Base-by-base conservation (phyloP, 92 coral and sea anemone species). In the Pocillopora meandrina region DNA sequence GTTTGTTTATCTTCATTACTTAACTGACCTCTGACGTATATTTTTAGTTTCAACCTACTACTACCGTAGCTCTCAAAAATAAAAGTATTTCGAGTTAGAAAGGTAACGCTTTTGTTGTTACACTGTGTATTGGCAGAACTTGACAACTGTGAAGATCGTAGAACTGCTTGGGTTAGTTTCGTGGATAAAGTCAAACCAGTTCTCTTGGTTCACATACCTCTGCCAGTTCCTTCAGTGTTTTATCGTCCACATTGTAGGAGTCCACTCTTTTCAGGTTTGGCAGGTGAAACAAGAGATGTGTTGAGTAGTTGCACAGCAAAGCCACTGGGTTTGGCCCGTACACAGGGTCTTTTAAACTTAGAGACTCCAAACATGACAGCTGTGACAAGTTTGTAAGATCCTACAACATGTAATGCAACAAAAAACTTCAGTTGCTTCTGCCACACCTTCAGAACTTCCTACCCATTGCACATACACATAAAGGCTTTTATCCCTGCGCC, bases 291-390 rank as follows among this genome's bases (percentile, higher is more conserved):
- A 96, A 62, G 76, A 96, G 65, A 42, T 96, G 95, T 11, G 98
- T 96, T 17, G 98, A 91, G 84, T 96, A 96, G 88, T 96, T 96
- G 55, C 98, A 96, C 75, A 96, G 87, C 56, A 88, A 80, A 5
- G 98, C 92, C 17, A 96, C 95, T 1, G 98, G 98, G 83, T 92
- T 96, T 20, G 98, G 92, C 11, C 98, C 98, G 83, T 94, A 96
- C 10, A 93, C 93, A 12, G 98, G 98, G 81, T 96, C 94, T 80
- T 90, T 96, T 5, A 96, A 85, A 73, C 96, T 96, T 42, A 96
- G 77, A 31, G 92, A 90, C 62, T 82, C 90, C 77, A 96, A 94
- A 19, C 90, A 89, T 15, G 76, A 90, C 49, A 96, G 64, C 72
- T 90, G 92, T 12, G 94, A 76, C 76, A 96, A 84, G 69, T 92